Evolutionary conservation across 2,113 vertebrate genomes (phyloP), one percentile per base, ranked within the genome.

Genomic region (Austrofundulus limnaeus): DNA sequence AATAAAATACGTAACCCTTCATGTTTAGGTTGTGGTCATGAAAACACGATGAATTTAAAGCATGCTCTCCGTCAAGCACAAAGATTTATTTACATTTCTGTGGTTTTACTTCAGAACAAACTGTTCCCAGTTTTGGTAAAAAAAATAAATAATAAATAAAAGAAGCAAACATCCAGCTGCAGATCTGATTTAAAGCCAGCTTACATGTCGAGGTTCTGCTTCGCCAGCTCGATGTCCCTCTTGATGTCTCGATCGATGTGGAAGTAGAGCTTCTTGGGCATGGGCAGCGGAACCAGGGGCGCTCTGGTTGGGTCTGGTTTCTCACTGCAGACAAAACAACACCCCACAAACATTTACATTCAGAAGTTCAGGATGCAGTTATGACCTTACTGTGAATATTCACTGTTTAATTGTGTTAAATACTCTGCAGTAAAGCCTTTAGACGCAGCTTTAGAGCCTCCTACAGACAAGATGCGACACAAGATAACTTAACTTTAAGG

Each of bases 161-260:
- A n/a, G n/a, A n/a, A n/a, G n/a, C n/a, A n/a, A n/a, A n/a, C n/a
- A n/a, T n/a, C n/a, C n/a, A 25, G 9, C 16, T 4, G 52, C 12
- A 45, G 46, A 45, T 2, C 31, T 24, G 10, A 39, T 14, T n/a
- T 12, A 7, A 51, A n/a, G 5, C 17, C 37, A 2, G 49, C 94
- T 92, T 66, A 94, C 94, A 94, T 94, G 71, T 95, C 92, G 6
- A 94, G 90, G 80, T 94, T 94, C 76, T 91, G 92, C 82, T 95
- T 94, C 75, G 94, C 94, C 2, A 90, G 88, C 61, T 95, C 93
- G 0, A 95, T 92, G 86, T 94, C 93, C 57, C 92, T 78, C 67
- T 94, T 93, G 61, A 94, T 92, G 47, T 94, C 94, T 0, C 85
- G 66, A 77, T 92, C 92, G 24, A 95, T 94, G 70, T 89, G 86